phyloP scores from a whole-genome alignment of 2,797 vertebrate genomes.

The Cryptoprocta ferox region DNA sequence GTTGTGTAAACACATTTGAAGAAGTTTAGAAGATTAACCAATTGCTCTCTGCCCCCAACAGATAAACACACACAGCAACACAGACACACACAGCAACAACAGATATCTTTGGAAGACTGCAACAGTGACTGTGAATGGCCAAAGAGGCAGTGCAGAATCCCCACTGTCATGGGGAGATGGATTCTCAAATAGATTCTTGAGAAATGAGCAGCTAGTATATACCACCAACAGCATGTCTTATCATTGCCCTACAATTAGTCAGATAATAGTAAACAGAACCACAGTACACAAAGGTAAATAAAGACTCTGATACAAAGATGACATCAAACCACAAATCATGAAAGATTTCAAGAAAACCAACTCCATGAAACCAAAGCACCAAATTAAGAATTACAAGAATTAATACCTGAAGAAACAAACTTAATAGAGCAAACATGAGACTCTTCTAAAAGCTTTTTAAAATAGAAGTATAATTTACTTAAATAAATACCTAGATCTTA shows the following conservation, averaged over 20 bases:
- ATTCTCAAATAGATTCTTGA: background rate
- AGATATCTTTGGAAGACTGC: background rate
- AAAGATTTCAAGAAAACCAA: slow-evolving; percentile 7
- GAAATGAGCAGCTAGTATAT: background rate
- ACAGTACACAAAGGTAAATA: background rate
- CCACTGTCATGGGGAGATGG: background rate
- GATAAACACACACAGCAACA: background rate
- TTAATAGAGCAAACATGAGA: background rate
- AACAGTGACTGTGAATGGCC: background rate
- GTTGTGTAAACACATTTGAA: background rate
- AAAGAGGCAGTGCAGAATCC: background rate
- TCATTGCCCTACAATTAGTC: background rate
- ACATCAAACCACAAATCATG: background rate
- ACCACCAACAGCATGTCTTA: background rate
- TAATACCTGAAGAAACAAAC: background rate
- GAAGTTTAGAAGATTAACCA: background rate
- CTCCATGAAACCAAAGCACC: background rate
- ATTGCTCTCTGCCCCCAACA: background rate
- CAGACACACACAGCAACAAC: background rate
- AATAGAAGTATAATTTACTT: background rate
- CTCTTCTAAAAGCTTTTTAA: background rate
- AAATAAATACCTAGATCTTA: background rate
- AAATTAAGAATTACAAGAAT: slow-evolving; percentile 6
- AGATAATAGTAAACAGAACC: background rate
- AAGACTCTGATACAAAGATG: background rate